phyloP scores from a whole-genome alignment of 2,797 vertebrate genomes.

The Allobates femoralis region DNA sequence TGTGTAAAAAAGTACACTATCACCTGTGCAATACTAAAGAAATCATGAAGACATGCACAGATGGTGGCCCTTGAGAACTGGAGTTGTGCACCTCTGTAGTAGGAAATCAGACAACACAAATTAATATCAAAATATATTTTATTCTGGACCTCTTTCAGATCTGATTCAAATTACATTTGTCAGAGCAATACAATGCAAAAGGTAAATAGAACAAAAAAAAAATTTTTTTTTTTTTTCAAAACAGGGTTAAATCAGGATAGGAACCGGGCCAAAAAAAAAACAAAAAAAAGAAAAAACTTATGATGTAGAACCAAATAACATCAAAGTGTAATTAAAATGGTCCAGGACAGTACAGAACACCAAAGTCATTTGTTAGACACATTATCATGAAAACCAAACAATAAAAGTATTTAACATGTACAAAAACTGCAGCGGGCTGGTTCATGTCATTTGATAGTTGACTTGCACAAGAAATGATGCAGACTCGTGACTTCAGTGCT shows the following conservation, averaged over 20 bases:
- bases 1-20: too few relatives aligned
- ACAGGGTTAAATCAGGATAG: slow-evolving; percentile 74
- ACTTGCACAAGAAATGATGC: slow-evolving; percentile 82
- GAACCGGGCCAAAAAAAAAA: too few relatives aligned
- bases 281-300: too few relatives aligned
- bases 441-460: slow-evolving; percentile 84
- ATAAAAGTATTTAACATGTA: slow-evolving; percentile 94
- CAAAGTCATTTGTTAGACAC: slow-evolving; percentile 85
- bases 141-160: slow-evolving; percentile 99
- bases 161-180: slow-evolving; percentile 97
- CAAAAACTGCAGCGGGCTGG: slow-evolving; percentile 89
- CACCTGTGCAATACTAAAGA: too few relatives aligned
- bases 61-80: too few relatives aligned
- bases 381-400: slow-evolving; percentile 93
- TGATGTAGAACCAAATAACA: slow-evolving; percentile 85
- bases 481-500: slow-evolving; percentile 89
- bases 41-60: too few relatives aligned
- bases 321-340: slow-evolving; percentile 89
- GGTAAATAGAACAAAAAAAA: slow-evolving; percentile 84
- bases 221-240: slow-evolving; percentile 82
- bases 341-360: slow-evolving; percentile 87
- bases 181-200: slow-evolving; percentile 95
- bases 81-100: too few relatives aligned
- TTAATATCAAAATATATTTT: slow-evolving; percentile 99
- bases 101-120: slow-evolving; percentile 60